Evolutionary conservation across 2,888 invertebrate genomes (phyloP), one percentile per base, ranked within the genome.

Genomic region (Apamea epomidion): DNA sequence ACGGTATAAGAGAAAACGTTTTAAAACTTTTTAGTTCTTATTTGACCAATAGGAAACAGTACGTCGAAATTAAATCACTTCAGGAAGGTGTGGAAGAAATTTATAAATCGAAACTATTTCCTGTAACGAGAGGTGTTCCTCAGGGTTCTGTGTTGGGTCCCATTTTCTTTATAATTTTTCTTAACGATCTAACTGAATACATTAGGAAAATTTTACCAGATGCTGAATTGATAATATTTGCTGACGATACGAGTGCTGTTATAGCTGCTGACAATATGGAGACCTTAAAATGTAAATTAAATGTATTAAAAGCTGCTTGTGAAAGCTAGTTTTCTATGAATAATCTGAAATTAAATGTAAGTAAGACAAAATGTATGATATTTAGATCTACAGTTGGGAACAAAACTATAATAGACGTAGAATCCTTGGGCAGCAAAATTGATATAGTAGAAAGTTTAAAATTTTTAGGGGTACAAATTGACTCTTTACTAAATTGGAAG

Each of bases 241-340:
- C 60, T 60, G 60, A 60, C n/a, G 60, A n/a, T 60, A 60, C 60
- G n/a, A 60, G 60, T 60, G n/a, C n/a, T n/a, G n/a, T 60, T 60
- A n/a, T n/a, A 60, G 6, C 60, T 60, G 60, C n/a, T n/a, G 60
- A 60, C 6, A n/a, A 60, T 60, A 60, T 60, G n/a, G 60, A 60
- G 60, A n/a, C 25, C n/a, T n/a, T 60, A 60, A 14, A n/a, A 14
- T n/a, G 60, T 14, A 60, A 60, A 60, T 60, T 60, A 60, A 60
- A 60, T n/a, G 14, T 14, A n/a, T n/a, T 58, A 25, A 12, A 25
- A 58, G 25, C 58, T 58, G 58, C 58, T 58, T 58, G 58, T 58
- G 58, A 58, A 58, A 58, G 58, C 25, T 58, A 25, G 12, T 58
- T 58, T 58, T 58, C 58, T 25, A 25, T 25, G 25, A 25, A 58